Evolutionary conservation across 92 coral and sea anemone species (phyloP), one percentile per base, ranked within the genome.

Genomic region (Plumapathes pennacea): DNA sequence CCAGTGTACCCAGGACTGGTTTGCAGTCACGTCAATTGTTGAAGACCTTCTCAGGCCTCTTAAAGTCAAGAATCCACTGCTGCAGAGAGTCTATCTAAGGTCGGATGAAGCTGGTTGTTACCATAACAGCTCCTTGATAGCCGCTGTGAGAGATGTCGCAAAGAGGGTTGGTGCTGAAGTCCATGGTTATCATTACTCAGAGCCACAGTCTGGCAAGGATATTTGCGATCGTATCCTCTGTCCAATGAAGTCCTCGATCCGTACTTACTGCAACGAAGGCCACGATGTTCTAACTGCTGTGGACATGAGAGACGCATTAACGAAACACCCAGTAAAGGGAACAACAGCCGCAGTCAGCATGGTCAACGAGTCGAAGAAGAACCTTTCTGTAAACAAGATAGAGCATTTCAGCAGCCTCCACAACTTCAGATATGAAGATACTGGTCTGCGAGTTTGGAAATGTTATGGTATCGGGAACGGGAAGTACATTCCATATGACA

Each of bases 1-100:
- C 60, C 84, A 74, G 47, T 85, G 94, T 21, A 80, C 77, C n/a
- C 94, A 80, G 60, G 94, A 80, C 61, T 85, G 84, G 87, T 74
- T 38, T 32, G 69, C 95, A 19, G 95, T 86, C 48, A 36, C 81
- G 10, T 86, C 88, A 65, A 50, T 81, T 38, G 37, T 81, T 29
- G 85, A 85, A 65, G 76, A 85, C 52, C 84, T 80, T 21, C 68
- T 85, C 34, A 64, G 28, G 55, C 68, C 30, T 20, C 33, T 85
- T 50, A 80, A 80, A 70, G 43, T 18, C 25, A 72, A 46, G 30
- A 70, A 85, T 53, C 78, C 84, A 10, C 1, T 10, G 46, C 72
- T 85, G 5, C 60, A 74, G 47, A 85, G 23, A 46, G 76, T 69
- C 48, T 66, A 57, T 40, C 37, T 84, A 17, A 74, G 83, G 39